Evolutionary conservation across 2,888 invertebrate genomes (phyloP).

Genomic region (Mesorhabditis belari): DNA sequence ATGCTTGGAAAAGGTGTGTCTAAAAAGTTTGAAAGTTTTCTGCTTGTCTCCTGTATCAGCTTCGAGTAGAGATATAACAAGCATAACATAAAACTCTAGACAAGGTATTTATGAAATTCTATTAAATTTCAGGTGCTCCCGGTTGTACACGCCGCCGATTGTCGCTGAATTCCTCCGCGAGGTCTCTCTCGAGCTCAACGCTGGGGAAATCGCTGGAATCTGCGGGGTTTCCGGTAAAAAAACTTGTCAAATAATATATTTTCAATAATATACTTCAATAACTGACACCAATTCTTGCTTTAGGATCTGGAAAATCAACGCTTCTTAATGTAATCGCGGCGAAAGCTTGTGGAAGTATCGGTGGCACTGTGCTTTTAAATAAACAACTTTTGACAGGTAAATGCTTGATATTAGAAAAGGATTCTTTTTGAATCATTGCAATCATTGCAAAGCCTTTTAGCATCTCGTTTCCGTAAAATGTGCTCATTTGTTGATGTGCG

Average conservation of each 20-base stretch:
- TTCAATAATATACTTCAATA: too few relatives aligned
- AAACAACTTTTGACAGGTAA: conserved; percentile 72
- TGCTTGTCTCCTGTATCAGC: too few relatives aligned
- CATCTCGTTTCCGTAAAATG: conserved; percentile 31
- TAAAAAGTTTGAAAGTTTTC: too few relatives aligned
- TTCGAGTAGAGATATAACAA: too few relatives aligned
- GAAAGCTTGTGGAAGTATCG: conserved; percentile 69
- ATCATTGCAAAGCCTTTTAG: conserved; percentile 12
- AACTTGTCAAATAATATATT: background rate
- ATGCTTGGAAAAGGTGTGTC: too few relatives aligned
- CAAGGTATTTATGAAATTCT: background rate
- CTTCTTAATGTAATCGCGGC: conserved; percentile 77
- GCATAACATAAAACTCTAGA: too few relatives aligned
- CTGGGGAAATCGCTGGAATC: conserved; percentile 86
- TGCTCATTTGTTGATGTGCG: conserved; percentile 31
- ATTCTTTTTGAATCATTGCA: conserved; percentile 6
- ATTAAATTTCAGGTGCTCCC: conserved; percentile 20
- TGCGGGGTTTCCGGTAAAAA: conserved; percentile 77
- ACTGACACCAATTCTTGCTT: too few relatives aligned
- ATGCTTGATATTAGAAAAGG: conserved; percentile 66
- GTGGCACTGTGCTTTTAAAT: conserved; percentile 82
- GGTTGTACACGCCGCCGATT: conserved; percentile 44
- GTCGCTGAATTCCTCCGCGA: conserved; percentile 71
- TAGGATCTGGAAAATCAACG: conserved; percentile 88
- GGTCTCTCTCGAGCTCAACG: conserved; percentile 80